Evolutionary conservation across 1,140 invertebrate genomes (phyloP).

Genomic region (Apolygus lucorum): DNA sequence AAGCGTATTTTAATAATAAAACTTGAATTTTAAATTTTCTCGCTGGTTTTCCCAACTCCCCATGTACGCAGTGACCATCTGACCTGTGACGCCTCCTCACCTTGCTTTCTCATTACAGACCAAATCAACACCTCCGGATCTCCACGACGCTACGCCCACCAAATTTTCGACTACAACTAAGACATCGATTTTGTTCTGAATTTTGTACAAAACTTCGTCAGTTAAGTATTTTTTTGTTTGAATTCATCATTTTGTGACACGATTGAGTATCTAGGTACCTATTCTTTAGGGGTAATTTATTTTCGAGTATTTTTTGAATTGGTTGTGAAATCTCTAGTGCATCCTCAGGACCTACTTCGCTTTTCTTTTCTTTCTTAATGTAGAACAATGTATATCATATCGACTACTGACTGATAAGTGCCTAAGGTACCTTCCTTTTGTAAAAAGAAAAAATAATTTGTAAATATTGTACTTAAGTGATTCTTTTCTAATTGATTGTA

Average conservation of each 20-base stretch:
- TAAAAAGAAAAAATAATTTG: neutral
- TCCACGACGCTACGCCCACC: neutral
- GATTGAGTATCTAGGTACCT: neutral
- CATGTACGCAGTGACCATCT: neutral
- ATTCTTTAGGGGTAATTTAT: neutral
- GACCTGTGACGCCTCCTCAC: too few species aligned
- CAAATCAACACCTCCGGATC: neutral
- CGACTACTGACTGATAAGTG: neutral
- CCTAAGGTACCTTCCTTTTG: neutral
- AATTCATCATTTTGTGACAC: neutral
- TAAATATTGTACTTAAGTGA: slow-evolving; percentile 2
- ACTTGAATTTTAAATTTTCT: neutral
- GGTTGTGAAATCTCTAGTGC: neutral
- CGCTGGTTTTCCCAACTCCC: neutral
- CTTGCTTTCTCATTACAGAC: neutral
- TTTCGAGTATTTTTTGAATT: neutral
- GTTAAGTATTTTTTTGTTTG: neutral
- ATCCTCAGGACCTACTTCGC: too few species aligned
- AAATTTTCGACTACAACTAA: neutral
- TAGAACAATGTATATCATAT: neutral
- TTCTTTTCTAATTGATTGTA: too few species aligned
- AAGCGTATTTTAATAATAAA: neutral
- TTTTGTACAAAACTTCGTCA: neutral
- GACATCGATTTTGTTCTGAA: neutral
- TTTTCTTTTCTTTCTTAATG: too few species aligned